phyloP scores from a whole-genome alignment of 2,888 invertebrate species.

The Callinectes sapidus region DNA sequence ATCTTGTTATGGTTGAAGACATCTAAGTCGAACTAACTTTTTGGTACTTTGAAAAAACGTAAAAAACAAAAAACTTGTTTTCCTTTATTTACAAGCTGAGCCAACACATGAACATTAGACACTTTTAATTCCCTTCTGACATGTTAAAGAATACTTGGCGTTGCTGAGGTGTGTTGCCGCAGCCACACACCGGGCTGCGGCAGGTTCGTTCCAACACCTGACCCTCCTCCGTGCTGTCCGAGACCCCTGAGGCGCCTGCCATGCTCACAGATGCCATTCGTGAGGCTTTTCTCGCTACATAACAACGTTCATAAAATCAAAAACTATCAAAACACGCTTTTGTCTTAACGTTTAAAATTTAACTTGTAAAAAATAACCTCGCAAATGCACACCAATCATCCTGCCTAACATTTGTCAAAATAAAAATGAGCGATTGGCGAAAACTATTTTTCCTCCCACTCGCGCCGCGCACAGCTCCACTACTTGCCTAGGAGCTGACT shows the following conservation, averaged over 20 bases:
- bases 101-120: neutral
- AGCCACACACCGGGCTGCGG: neutral
- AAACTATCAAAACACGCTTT: neutral
- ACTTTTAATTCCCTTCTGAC: neutral
- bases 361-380: neutral
- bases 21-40: neutral
- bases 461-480: slow-evolving; percentile 27
- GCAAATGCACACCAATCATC: neutral
- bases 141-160: neutral
- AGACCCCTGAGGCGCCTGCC: neutral
- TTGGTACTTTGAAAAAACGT: neutral
- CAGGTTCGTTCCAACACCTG: neutral
- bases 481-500: slow-evolving; percentile 25
- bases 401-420: neutral
- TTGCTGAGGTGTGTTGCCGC: neutral
- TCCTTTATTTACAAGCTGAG: neutral
- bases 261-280: neutral
- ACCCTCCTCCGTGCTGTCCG: neutral
- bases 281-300: neutral
- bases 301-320: no score
- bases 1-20: neutral
- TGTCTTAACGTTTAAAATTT: neutral
- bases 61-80: neutral
- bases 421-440: neutral
- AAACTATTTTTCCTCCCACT: slow-evolving; percentile 41